phyloP scores from a whole-genome alignment of 2,113 vertebrate genomes.

The Cebidichthys violaceus region DNA sequence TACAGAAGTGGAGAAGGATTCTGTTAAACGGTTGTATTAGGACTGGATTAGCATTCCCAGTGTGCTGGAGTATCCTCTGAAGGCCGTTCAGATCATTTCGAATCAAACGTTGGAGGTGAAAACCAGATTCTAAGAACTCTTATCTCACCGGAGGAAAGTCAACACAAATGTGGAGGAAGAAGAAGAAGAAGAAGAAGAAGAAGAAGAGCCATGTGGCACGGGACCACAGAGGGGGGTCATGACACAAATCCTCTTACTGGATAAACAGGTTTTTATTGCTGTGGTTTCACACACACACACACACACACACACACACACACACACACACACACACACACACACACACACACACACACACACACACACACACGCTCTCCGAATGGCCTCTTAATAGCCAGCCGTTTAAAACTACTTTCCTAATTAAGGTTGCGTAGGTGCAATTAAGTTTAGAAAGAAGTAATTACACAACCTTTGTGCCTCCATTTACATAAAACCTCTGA shows the following conservation, averaged over 20 bases:
- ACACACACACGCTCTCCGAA: constrained; percentile 29
- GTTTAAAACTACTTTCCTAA: constrained; percentile 66
- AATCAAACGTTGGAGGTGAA: not conserved
- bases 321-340: constrained; percentile 2
- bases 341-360: constrained; percentile 22
- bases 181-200: no score
- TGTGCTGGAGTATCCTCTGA: not conserved
- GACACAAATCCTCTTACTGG: constrained; percentile 75
- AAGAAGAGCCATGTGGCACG: constrained; percentile 36
- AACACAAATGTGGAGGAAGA: constrained; percentile 33
- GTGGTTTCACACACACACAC: constrained; percentile 46
- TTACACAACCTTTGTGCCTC: constrained; percentile 39
- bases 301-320: constrained; percentile 3
- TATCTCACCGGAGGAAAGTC: constrained; percentile 21
- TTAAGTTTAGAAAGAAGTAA: constrained; percentile 63
- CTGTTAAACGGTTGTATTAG: no score
- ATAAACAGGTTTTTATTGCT: constrained; percentile 77
- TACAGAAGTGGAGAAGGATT: no score
- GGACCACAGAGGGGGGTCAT: constrained; percentile 39
- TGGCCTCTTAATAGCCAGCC: constrained; percentile 46
- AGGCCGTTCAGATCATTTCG: not conserved
- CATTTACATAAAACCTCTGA: constrained; percentile 31
- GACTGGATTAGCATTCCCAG: not conserved
- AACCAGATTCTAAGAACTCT: constrained; percentile 1
- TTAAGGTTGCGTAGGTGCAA: constrained; percentile 64